These are phyloP conservation scores for Drosophila parabipectinata DNA, from an alignment of 1,140 invertebrate genomes.

Conservation along the genomic window DNA sequence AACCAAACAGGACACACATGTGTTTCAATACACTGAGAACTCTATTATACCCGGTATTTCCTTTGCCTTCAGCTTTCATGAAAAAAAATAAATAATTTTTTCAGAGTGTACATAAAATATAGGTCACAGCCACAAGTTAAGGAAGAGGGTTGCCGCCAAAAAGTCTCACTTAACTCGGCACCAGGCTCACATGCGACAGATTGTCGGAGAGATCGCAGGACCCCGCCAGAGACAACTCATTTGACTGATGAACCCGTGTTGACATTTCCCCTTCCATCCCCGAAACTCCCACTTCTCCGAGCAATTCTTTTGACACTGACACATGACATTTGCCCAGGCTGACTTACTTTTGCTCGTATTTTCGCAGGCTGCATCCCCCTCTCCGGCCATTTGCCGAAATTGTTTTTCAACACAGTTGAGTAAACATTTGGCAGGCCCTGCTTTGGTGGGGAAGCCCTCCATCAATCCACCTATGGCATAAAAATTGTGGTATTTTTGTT, in stretches of 20 bases:
- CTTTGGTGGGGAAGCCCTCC: conserved; percentile 26
- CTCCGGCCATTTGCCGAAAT: conserved; percentile 71
- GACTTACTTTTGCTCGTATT: conserved; percentile 35
- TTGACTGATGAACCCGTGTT: conserved; percentile 82
- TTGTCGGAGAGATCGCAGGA: conserved; percentile 26
- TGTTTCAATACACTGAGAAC: conserved; percentile 33
- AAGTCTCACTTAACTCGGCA: conserved; percentile 66
- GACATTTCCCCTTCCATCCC: conserved; percentile 63
- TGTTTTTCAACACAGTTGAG: conserved; percentile 82
- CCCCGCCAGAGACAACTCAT: conserved; percentile 69
- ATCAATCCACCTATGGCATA: conserved; percentile 15
- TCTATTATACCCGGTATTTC: too few relatives aligned
- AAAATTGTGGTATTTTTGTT: conserved; percentile 1
- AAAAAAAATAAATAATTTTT: background rate
- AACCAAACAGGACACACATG: conserved; percentile 48
- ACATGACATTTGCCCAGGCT: conserved; percentile 73
- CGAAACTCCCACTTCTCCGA: background rate
- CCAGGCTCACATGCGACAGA: conserved; percentile 26
- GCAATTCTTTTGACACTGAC: conserved; percentile 74
- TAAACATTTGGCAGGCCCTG: conserved; percentile 64
- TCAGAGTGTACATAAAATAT: conserved; percentile 29
- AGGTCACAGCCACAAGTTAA: conserved; percentile 28
- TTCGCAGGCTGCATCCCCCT: conserved; percentile 7
- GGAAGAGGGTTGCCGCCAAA: conserved; percentile 47
- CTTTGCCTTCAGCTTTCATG: background rate